phyloP scores from a whole-genome alignment of 2,797 vertebrate genomes.

The Nothura maculosa region DNA sequence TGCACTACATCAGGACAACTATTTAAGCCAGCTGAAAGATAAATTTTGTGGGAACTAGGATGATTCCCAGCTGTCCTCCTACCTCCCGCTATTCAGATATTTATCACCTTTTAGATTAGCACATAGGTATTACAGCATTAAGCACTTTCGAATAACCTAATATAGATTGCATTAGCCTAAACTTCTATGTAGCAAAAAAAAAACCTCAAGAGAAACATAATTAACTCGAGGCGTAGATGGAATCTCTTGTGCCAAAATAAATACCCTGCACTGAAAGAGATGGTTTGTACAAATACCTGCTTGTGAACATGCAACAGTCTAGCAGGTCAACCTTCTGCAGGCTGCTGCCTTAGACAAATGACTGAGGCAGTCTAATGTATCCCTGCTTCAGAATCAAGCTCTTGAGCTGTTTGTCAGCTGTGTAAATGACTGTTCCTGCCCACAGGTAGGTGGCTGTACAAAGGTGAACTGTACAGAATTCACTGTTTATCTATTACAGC shows the following conservation, averaged over 20 bases:
- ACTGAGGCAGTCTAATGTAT: not conserved
- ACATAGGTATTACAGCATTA: not conserved
- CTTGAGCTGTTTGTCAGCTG: not conserved
- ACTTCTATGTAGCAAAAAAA: constrained; percentile 43
- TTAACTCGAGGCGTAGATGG: constrained; percentile 32
- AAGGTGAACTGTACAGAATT: not conserved
- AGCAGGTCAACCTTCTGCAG: not conserved
- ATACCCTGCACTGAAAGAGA: not conserved
- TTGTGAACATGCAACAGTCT: not conserved
- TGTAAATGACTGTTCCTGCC: not conserved
- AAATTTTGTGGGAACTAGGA: not conserved
- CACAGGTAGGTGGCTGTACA: not conserved
- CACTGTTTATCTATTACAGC: not conserved
- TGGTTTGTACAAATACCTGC: not conserved
- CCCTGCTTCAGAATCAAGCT: not conserved
- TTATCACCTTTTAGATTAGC: not conserved
- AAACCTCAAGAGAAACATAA: constrained; percentile 39
- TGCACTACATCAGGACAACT: not conserved
- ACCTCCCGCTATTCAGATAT: not conserved
- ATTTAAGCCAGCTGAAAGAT: not conserved
- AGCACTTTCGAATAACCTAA: not conserved
- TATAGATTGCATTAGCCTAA: constrained; percentile 49
- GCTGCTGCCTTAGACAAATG: not conserved
- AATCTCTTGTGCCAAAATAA: constrained; percentile 16
- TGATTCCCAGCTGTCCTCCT: constrained; percentile 1